Evolutionary conservation across 2,797 vertebrate species (phyloP).

Genomic region (Brachymystax lenok): DNA sequence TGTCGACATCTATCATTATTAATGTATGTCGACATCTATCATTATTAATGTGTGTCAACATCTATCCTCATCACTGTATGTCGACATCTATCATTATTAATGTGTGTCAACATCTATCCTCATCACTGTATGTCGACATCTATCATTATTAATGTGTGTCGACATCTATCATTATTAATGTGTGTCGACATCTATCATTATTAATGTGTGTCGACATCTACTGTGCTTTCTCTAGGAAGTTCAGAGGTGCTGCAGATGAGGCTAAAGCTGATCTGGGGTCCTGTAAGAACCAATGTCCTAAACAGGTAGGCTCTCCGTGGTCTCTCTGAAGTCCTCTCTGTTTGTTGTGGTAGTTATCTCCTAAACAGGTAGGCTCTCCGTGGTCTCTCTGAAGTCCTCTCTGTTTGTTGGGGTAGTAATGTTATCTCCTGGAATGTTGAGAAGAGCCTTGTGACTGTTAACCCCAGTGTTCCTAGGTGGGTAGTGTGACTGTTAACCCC

Average conservation of each 20-base stretch:
- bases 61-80: no score
- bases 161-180: no score
- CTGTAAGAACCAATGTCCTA: conserved; percentile 87
- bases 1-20: no score
- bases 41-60: no score
- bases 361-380: conserved; percentile 58
- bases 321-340: no score
- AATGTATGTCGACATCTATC: no score
- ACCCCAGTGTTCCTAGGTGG: neutral
- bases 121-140: no score
- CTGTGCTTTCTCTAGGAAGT: conserved; percentile 69
- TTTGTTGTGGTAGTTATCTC: neutral
- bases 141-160: no score
- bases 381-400: conserved; percentile 2
- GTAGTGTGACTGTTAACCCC: no score
- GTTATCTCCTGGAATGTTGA: neutral
- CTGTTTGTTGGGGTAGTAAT: neutral
- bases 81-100: no score
- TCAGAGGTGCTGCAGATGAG: conserved; percentile 70
- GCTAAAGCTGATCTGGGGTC: conserved; percentile 76
- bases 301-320: no score
- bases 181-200: neutral
- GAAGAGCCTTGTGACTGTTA: neutral
- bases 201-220: neutral
- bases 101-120: no score